Base-by-base conservation (phyloP, 2,888 invertebrate species). In the Celastrina argiolus region DNA sequence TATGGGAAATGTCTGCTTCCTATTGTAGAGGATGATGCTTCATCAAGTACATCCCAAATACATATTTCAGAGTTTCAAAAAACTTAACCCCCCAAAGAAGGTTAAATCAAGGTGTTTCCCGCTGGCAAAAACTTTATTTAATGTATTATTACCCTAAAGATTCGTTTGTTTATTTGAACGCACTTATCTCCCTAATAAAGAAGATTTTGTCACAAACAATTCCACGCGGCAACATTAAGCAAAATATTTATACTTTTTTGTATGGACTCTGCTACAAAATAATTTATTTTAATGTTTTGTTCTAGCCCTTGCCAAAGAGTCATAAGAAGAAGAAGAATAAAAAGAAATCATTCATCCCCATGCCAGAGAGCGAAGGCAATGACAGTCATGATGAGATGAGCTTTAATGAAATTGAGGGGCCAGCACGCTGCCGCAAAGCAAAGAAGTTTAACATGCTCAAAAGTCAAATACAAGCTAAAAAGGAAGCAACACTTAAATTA, bases 301-400 rank as follows among this genome's bases (percentile, higher is more conserved):
- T 69, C 10, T 78, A 91, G 91, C 88, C 89, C 66, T 75, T 88
- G 67, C 89, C 88, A 4, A 88, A 90, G 75, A 88, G 87, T 74
- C 89, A 89, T 67, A 91, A 91, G 74, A 92, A 92, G 72, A 90
- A 90, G 80, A 92, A 91, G 75, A 92, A 90, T 71, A 92, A 91
- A 74, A 92, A 91, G 79, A 88, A 89, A 70, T 79, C 87, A 36
- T 89, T 89, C 67, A 82, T 88, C 66, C 85, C 89, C 56, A 89
- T 91, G 89, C 82, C 91, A 26, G 91, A 91, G 71, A 91, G 91
- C 75, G 91, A 91, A 70, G 91, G 91, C 41, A 91, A 91, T 74
- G 91, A 91, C 69, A 91, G 91, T 69, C 91, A 91, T 71, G 91
- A 91, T 71, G 91, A 91, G 71, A 91, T 91, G 91, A 91, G 91